Evolutionary conservation across 2,797 vertebrate genomes (phyloP).

Genomic region (Neopelma chrysocephalum): DNA sequence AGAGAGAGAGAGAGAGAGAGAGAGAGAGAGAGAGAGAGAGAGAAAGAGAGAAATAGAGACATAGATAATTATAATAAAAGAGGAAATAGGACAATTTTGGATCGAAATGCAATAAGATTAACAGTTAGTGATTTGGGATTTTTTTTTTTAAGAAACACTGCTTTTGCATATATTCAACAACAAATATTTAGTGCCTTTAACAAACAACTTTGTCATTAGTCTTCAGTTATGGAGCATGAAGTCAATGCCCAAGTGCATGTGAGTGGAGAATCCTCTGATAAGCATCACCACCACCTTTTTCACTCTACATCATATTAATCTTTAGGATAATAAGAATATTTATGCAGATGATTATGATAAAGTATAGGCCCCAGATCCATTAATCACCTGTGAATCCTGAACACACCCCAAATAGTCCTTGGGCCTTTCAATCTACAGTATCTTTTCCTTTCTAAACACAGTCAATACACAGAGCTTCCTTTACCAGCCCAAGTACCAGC

Average conservation of each 20-base stretch:
- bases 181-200: background rate
- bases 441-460: background rate
- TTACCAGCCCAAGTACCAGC: background rate
- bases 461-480: background rate
- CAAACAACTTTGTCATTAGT: background rate
- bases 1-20: background rate
- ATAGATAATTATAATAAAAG: background rate
- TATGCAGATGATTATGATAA: background rate
- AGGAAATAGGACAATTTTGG: background rate
- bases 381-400: background rate
- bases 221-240: background rate
- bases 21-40: background rate
- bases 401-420: background rate
- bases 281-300: background rate
- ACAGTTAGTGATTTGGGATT: background rate
- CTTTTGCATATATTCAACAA: background rate
- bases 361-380: background rate
- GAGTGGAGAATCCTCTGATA: background rate
- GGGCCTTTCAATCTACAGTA: background rate
- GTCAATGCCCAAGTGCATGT: background rate
- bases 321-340: background rate
- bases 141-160: background rate
- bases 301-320: background rate
- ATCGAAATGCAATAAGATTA: background rate
- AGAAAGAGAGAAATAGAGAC: background rate